Base-by-base conservation (phyloP, 1,140 invertebrate genomes). In the Trachelipus rathkii region DNA sequence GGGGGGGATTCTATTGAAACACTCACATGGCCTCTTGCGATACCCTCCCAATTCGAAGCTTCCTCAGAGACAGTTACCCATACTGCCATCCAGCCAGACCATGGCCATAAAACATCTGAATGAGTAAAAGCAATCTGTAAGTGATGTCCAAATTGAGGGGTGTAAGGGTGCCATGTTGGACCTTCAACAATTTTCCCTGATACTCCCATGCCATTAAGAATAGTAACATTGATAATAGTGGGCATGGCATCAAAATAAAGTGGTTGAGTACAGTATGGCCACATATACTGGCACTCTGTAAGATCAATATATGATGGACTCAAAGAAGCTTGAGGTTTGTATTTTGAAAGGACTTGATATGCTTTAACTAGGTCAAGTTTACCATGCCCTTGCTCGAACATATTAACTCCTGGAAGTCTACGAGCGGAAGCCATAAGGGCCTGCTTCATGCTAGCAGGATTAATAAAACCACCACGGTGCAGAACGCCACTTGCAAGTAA, bases 361-460 rank as follows among this genome's bases (percentile, higher is more conserved):
- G 94, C 94, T 82, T 90, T 90, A 10, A 96, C 86, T 21, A 98
- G 87, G 86, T 97, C 94, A 33, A 98, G 86, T 86, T 95, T 95
- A 74, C 96, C 96, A 83, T 93, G 92, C 3, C 96, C 96, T 86
- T 98, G 96, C 84, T 98, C 96, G 86, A 98, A 98, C 92, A 98
- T 98, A 82, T 94, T 94, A 45, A 94, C 90, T 24, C 92, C 91
- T 0, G 92, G 90, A 45, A 98, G 86, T 69, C 94, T 86, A 60
- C 91, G 86, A 0, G 96, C 95, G 0, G 95, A 95, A 69, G 91
- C 90, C 85, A 96, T 91, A 6, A 98, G 85, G 2, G 95, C 93
- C 86, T 98, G 96, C 84, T 98, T 98, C 86, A 98, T 93, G 53
- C 93, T 94, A 0, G 95, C 95, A 7, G 95, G 95, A 83, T 95